Percentiles rank a stretch among this genome's conserved stretches.
Evolutionary conservation across 2,888 invertebrate species (phyloP).

Genomic region (Gonocerus acuteangulatus): DNA sequence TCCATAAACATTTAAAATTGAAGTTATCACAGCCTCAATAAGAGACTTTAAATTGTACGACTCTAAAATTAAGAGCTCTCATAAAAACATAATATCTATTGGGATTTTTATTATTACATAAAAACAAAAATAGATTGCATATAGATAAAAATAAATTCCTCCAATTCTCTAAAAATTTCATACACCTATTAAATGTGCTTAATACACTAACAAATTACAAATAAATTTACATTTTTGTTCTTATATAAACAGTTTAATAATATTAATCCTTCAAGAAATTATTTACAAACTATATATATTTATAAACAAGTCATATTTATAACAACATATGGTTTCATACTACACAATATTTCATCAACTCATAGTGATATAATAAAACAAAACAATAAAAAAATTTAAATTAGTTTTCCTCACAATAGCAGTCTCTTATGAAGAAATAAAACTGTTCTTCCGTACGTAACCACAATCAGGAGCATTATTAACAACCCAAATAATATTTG

Average conservation of each 20-base stretch:
- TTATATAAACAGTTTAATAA: constrained; percentile 14
- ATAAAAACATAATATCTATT: background rate
- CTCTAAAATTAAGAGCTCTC: background rate
- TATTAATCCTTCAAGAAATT: constrained; percentile 1
- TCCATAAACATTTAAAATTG: too few relatives aligned
- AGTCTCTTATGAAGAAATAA: too few relatives aligned
- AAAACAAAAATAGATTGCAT: background rate
- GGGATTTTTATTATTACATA: background rate
- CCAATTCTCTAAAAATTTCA: background rate
- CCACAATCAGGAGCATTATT: too few relatives aligned
- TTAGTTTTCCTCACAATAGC: too few relatives aligned
- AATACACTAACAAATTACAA: constrained; percentile 1
- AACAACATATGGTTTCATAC: constrained; percentile 1
- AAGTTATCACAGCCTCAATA: constrained; percentile 22
- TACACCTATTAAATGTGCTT: background rate
- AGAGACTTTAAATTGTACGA: constrained; percentile 18
- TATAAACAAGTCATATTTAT: constrained; percentile 13
- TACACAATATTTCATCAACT: too few relatives aligned
- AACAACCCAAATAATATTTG: too few relatives aligned
- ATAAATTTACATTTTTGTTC: constrained; percentile 7
- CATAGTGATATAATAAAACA: too few relatives aligned
- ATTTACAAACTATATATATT: constrained; percentile 8
- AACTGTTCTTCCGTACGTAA: too few relatives aligned
- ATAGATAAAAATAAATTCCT: constrained; percentile 4
- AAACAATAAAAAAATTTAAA: too few relatives aligned